Conservation (phyloP, 1,140 invertebrate genomes). For the Antheraea pernyi region DNA sequence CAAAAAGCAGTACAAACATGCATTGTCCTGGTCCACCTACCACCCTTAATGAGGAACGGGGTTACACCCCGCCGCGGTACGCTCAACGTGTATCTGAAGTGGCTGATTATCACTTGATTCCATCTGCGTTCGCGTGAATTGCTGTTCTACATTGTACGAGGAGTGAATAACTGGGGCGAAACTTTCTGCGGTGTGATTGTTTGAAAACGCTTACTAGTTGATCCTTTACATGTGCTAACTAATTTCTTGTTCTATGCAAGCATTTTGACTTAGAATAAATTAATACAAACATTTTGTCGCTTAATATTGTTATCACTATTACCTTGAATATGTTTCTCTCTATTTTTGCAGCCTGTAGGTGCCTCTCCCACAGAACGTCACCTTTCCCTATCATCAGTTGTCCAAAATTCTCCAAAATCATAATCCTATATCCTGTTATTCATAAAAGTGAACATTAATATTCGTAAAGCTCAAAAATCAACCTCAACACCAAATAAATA, state of each 20-base stretch:
- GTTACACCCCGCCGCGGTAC: constrained; percentile 27
- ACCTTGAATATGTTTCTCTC: too few species aligned
- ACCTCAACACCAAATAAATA: background rate
- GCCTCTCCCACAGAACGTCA: too few species aligned
- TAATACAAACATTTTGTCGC: too few species aligned
- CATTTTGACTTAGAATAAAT: background rate
- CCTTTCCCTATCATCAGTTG: too few species aligned
- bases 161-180: constrained; percentile 18
- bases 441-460: background rate
- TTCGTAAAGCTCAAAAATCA: background rate
- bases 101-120: constrained; percentile 76
- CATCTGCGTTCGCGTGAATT: constrained; percentile 35
- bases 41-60: constrained; percentile 66
- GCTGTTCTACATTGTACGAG: background rate
- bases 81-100: constrained; percentile 61
- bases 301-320: too few species aligned
- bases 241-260: background rate
- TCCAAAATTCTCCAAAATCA: too few species aligned
- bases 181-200: background rate
- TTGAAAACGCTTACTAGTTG: background rate
- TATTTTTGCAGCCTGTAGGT: too few species aligned
- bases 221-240: background rate
- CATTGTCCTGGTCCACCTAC: constrained; percentile 64
- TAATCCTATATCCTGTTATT: background rate
- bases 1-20: constrained; percentile 78